phyloP scores from a whole-genome alignment of 2,888 invertebrate species.

The Allophyes oxyacanthae region DNA sequence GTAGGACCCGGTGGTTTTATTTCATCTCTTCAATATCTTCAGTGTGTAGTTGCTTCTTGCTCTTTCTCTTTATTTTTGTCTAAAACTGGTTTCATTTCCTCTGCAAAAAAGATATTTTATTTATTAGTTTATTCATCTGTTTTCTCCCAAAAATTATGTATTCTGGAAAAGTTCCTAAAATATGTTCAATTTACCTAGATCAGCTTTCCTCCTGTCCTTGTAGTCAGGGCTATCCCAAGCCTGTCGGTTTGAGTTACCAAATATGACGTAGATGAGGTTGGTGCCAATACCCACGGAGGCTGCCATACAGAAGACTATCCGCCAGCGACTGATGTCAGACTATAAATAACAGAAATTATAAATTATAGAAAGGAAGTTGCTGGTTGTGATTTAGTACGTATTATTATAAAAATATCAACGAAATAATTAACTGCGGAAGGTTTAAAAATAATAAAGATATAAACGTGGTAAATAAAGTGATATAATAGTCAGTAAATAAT shows the following conservation, averaged over 20 bases:
- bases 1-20: background rate
- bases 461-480: too few species aligned
- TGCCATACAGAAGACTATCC: constrained; percentile 92
- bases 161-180: background rate
- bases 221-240: constrained; percentile 92
- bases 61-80: constrained; percentile 52
- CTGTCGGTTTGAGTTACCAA: constrained; percentile 91
- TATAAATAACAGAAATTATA: constrained; percentile 65
- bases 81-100: constrained; percentile 72
- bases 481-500: too few species aligned
- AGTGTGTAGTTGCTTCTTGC: constrained; percentile 36
- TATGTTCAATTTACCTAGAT: constrained; percentile 65
- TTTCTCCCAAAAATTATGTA: too few species aligned
- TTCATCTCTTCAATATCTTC: constrained; percentile 6
- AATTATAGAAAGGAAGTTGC: too few species aligned
- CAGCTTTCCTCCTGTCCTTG: constrained; percentile 63
- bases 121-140: too few species aligned
- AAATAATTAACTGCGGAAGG: too few species aligned
- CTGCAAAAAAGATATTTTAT: constrained; percentile 62
- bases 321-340: constrained; percentile 91
- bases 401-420: too few species aligned
- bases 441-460: too few species aligned
- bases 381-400: too few species aligned
- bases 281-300: constrained; percentile 90
- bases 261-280: constrained; percentile 91